Base-by-base conservation (phyloP, 2,113 vertebrate species). In the Semnornis frantzii region DNA sequence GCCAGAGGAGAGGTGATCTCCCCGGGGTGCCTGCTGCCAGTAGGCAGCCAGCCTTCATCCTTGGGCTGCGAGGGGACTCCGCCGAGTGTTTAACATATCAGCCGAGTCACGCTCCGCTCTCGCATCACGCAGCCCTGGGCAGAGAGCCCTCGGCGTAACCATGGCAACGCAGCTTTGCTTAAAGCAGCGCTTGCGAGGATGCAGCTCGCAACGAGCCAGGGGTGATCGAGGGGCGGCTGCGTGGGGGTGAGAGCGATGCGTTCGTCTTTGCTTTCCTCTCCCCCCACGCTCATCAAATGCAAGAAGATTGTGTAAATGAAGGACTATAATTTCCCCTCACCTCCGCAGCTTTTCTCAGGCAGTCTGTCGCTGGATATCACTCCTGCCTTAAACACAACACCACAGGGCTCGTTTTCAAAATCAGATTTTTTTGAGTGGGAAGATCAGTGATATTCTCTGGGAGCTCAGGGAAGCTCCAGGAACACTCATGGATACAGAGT, bases 71-170 rank as follows among this genome's bases (percentile, higher is more conserved):
- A 84, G 91, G 94, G 95, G 94, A 97, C 97, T 93, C 97, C 48
- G 31, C 80, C 89, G 72, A 4, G 62, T 78, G 93, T 87, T 93
- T 89, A 93, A 42, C 93, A 74, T 69, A 96, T 94, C 96, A 97
- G 96, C 96, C 87, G 87, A 97, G 97, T 96, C 96, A 59, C 94
- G 88, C 88, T 89, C 52, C 20, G 83, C 30, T 72, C 95, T 87
- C 55, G 52, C 90, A 80, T 92, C 92, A 92, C 39, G 90, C 89
- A 77, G 76, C 92, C 28, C 80, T 74, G 58, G 83, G 95, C 95
- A 96, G 95, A 95, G 96, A 94, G 89, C 91, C 96, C 89, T 92
- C 25, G 23, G 69, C 2, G 97, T 98, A 95, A 97, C 98, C 97
- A 98, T 98, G 96, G 97, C 87, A 98, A 98, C 97, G 0, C 3